phyloP scores from a whole-genome alignment of 2,888 invertebrate species.

The Drosophila niveifrons region DNA sequence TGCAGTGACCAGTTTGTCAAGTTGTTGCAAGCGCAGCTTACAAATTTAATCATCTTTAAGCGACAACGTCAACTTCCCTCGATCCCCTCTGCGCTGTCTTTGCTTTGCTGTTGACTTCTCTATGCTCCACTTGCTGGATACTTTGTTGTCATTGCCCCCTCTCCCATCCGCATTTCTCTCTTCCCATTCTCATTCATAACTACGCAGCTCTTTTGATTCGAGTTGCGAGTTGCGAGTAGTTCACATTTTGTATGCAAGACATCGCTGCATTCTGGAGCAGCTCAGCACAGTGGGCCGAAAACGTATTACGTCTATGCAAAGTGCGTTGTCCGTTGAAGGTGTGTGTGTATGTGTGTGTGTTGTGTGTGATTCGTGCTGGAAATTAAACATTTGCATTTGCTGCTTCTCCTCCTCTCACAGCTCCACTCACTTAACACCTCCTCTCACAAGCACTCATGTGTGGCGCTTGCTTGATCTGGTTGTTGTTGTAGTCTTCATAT shows the following conservation, averaged over 20 bases:
- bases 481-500: conserved; percentile 58
- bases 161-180: neutral
- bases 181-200: conserved; percentile 65
- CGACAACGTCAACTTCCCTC: conserved; percentile 33
- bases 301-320: conserved; percentile 50
- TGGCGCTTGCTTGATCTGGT: conserved; percentile 55
- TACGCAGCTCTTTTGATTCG: conserved; percentile 69
- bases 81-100: neutral
- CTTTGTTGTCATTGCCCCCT: conserved; percentile 19
- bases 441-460: conserved; percentile 64
- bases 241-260: conserved; percentile 73
- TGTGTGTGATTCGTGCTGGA: conserved; percentile 38
- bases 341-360: neutral
- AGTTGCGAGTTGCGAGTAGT: conserved; percentile 48
- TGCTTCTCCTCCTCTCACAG: conserved; percentile 8
- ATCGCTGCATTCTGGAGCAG: conserved; percentile 66
- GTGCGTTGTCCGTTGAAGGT: conserved; percentile 18
- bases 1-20: conserved; percentile 73
- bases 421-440: conserved; percentile 70
- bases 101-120: conserved; percentile 14
- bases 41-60: conserved; percentile 81
- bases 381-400: conserved; percentile 64
- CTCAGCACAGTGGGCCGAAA: conserved; percentile 62
- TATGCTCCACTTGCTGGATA: conserved; percentile 56
- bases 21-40: conserved; percentile 69